Base-by-base conservation (phyloP, 2,888 invertebrate species). In the Synanthedon formicaeformis region DNA sequence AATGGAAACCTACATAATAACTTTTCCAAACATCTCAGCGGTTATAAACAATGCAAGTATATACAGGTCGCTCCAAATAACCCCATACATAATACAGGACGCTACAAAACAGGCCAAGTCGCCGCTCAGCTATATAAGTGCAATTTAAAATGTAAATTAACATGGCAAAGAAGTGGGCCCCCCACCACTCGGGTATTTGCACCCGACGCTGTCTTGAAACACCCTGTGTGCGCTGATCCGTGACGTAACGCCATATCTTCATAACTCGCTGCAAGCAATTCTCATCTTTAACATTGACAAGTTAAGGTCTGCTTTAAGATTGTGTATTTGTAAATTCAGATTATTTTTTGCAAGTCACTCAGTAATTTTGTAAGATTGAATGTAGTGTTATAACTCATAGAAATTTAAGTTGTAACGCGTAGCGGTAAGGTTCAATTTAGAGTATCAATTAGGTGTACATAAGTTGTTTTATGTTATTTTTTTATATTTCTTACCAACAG, bases 101-200 rank as follows among this genome's bases (percentile, higher is more conserved):
- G 75, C 68, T 77, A 73, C 77, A 78, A 79, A 82, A 81, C 84
- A 77, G 74, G 69, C 68, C 75, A 75, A 81, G 73, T 81, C 81
- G 81, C 84, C 82, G 75, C 73, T 76, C 72, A 73, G 79, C 84
- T 79, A 86, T 86, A 82, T 84, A 85, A 88, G 86, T 86, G 88
- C 87, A 88, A 88, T 88, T 88, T 88, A 88, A 88, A 88, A 88
- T 88, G 88, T 88, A 88, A 88, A 88, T 88, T 88, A 88, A 88
- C 87, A 80, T 75, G 71, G 81, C 81, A 88, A 88, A 88, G 88
- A 88, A 88, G 78, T 76, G 66, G 75, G 78, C 76, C 66, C 60
- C 67, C 73, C 64, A 66, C 73, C 80, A 73, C 75, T 73, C 65
- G 71, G 63, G 68, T 65, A 72, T 73, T 71, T 73, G 50, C 75